phyloP scores from a whole-genome alignment of 2,113 vertebrate species.

The Erythrolamprus reginae region DNA sequence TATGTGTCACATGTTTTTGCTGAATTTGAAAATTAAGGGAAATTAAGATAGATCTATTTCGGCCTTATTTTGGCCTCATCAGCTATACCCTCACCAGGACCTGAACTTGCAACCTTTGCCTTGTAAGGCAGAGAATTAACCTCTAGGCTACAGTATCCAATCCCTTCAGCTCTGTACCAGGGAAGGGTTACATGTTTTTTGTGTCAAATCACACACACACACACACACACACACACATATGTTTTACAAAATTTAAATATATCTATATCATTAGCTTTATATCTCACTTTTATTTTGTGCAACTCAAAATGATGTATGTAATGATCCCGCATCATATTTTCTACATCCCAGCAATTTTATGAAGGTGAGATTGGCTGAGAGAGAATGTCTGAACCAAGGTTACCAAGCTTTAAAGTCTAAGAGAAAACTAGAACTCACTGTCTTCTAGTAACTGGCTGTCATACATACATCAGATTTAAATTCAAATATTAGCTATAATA shows the following conservation, averaged over 20 bases:
- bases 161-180: no score
- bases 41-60: no score
- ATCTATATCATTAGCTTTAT: not conserved
- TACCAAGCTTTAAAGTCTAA: not conserved
- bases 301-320: not conserved
- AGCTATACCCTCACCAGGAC: no score
- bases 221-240: no score
- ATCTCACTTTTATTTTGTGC: not conserved
- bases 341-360: not conserved
- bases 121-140: no score
- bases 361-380: not conserved
- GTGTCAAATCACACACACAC: no score
- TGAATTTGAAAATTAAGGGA: no score
- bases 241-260: not conserved
- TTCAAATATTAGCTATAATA: not conserved
- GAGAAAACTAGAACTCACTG: not conserved
- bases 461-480: not conserved
- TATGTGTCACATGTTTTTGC: no score
- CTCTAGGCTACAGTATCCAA: no score
- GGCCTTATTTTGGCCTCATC: no score
- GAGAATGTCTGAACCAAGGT: not conserved
- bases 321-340: not conserved
- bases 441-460: not conserved
- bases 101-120: no score
- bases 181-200: no score